Conservation (phyloP, 2,888 invertebrate species). For the Nemoura dubitans region DNA sequence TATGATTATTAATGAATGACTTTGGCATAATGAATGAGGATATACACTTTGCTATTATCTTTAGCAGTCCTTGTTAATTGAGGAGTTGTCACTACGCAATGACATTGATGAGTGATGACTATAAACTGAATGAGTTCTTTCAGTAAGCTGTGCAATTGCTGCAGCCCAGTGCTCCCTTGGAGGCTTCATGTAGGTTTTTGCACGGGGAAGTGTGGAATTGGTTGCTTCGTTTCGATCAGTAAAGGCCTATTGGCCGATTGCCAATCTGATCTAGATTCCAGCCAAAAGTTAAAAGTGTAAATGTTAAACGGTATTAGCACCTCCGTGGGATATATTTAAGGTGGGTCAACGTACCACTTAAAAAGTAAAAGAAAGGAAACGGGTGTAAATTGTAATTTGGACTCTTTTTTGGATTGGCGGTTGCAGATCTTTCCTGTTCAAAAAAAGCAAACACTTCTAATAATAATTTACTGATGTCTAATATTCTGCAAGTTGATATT, state of each 20-base stretch:
- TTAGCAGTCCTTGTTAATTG: not conserved
- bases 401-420: not conserved
- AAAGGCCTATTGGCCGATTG: not conserved
- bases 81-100: not conserved
- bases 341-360: not conserved
- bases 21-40: not conserved
- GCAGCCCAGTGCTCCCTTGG: not conserved
- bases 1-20: too few species aligned
- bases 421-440: not conserved
- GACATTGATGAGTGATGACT: too few species aligned
- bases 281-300: not conserved
- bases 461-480: not conserved
- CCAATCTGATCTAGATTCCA: not conserved
- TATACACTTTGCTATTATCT: too few species aligned
- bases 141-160: not conserved
- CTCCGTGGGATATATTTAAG: not conserved
- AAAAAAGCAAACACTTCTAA: not conserved
- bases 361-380: not conserved
- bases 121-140: not conserved
- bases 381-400: not conserved
- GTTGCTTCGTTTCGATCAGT: not conserved
- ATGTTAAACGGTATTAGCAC: constrained; percentile 7
- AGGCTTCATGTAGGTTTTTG: not conserved
- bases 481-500: not conserved
- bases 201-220: not conserved